Conservation (phyloP, 2,797 vertebrate species). For the Ispidina lecontei region DNA sequence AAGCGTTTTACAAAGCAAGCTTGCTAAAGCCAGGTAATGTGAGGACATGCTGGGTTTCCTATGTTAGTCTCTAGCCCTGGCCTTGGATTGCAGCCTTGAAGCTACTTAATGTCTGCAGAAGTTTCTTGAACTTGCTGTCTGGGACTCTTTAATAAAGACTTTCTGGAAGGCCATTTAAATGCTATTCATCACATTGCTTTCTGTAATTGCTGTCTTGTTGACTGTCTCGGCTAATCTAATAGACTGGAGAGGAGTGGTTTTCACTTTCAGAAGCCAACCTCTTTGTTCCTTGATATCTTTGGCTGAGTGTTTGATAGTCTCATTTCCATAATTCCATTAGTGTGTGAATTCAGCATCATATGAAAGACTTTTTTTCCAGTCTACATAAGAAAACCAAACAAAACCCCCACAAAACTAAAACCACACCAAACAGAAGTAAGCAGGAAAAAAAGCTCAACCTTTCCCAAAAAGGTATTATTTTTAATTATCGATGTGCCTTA, state of each 20-base stretch:
- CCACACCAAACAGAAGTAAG: constrained; percentile 19
- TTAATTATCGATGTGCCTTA: background rate
- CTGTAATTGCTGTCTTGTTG: constrained; percentile 39
- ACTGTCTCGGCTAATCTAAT: constrained; percentile 26
- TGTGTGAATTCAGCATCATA: background rate
- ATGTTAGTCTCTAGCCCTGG: background rate
- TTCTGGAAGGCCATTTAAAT: background rate
- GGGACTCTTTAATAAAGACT: constrained; percentile 23
- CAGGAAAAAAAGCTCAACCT: background rate
- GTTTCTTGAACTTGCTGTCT: constrained; percentile 30
- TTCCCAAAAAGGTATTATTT: background rate
- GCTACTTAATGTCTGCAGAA: background rate
- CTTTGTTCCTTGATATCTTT: constrained; percentile 52
- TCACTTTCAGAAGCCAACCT: constrained; percentile 3
- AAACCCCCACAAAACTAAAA: background rate
- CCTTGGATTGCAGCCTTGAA: background rate
- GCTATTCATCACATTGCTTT: background rate
- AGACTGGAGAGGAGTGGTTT: constrained; percentile 17
- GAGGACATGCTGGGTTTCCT: background rate
- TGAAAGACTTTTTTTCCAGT: background rate
- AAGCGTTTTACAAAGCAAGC: background rate
- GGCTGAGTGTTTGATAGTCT: background rate
- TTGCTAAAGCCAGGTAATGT: background rate
- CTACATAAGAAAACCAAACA: background rate
- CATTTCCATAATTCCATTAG: constrained; percentile 41